A percentile compares a stretch with the other conserved stretches of the same genome.
These are phyloP conservation scores for Nysson spinosus DNA, from an alignment of 2,888 invertebrate species.

Conservation along the genomic window DNA sequence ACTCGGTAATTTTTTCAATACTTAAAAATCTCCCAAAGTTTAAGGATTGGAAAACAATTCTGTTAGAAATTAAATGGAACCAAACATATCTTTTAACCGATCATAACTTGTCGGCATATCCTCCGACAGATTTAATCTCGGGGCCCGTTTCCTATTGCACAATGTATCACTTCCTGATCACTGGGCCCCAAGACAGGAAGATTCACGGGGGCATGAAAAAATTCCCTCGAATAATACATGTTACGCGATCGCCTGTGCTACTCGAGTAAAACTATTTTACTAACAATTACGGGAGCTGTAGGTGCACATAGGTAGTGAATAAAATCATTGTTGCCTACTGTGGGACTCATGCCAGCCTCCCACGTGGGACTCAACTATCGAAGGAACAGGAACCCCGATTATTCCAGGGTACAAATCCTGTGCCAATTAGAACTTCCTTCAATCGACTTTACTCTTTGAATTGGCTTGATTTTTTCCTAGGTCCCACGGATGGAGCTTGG, in stretches of 20 bases:
- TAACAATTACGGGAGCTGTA: slow-evolving; percentile 46
- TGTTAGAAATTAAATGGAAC: no score
- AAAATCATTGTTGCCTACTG: slow-evolving; percentile 50
- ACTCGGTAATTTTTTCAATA: slow-evolving; percentile 1
- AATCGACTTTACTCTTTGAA: slow-evolving; percentile 12
- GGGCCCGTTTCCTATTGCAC: slow-evolving; percentile 29
- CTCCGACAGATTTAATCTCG: slow-evolving; percentile 27
- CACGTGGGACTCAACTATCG: slow-evolving; percentile 33
- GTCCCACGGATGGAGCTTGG: background rate
- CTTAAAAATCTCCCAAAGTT: no score
- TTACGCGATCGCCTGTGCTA: slow-evolving; percentile 38
- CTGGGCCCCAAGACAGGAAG: slow-evolving; percentile 24
- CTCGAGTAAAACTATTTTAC: slow-evolving; percentile 22
- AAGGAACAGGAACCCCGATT: slow-evolving; percentile 21
- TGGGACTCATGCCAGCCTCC: slow-evolving; percentile 37
- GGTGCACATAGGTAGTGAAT: slow-evolving; percentile 30
- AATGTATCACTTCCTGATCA: slow-evolving; percentile 47
- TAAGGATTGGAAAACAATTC: no score
- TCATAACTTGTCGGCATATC: slow-evolving; percentile 4
- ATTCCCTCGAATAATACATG: slow-evolving; percentile 28
- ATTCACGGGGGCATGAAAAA: slow-evolving; percentile 19
- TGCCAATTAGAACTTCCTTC: slow-evolving; percentile 48
- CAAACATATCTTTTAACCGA: slow-evolving; percentile 23
- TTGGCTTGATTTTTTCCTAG: background rate
- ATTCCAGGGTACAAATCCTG: slow-evolving; percentile 29